phyloP scores from a whole-genome alignment of 2,797 vertebrate species.

The Microchirus variegatus region DNA sequence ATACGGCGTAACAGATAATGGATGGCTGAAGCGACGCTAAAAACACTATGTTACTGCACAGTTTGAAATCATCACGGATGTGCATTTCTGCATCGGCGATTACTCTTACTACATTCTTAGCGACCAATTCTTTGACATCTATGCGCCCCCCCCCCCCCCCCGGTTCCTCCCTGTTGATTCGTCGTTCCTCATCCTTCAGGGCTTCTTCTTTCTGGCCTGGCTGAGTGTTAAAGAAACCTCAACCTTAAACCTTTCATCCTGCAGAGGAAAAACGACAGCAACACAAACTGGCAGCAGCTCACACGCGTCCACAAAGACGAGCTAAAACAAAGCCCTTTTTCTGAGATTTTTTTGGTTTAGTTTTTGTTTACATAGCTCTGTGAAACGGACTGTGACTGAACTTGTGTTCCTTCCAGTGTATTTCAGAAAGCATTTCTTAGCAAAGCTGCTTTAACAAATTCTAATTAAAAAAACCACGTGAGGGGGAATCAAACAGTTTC shows the following conservation, averaged over 20 bases:
- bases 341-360: conserved; percentile 27
- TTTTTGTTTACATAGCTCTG: conserved; percentile 2
- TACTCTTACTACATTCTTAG: conserved; percentile 31
- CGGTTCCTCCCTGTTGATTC: conserved; percentile 33
- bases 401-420: conserved; percentile 17
- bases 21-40: background rate
- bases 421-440: conserved; percentile 2
- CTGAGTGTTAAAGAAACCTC: conserved; percentile 48
- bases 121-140: conserved; percentile 23
- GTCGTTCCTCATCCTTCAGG: conserved; percentile 29
- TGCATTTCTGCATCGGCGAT: conserved; percentile 6
- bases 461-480: conserved; percentile 25
- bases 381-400: background rate
- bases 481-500: conserved; percentile 21
- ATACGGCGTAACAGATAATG: background rate
- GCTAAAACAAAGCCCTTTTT: conserved; percentile 42
- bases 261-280: conserved; percentile 42
- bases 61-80: conserved; percentile 18
- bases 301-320: conserved; percentile 49
- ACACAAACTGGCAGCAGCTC: conserved; percentile 60
- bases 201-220: conserved; percentile 48
- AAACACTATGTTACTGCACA: conserved; percentile 22
- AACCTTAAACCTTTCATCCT: conserved; percentile 68
- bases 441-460: conserved; percentile 6
- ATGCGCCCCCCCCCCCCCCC: background rate